Evolutionary conservation across 2,888 invertebrate species (phyloP).

Genomic region (Eupithecia subumbrata): DNA sequence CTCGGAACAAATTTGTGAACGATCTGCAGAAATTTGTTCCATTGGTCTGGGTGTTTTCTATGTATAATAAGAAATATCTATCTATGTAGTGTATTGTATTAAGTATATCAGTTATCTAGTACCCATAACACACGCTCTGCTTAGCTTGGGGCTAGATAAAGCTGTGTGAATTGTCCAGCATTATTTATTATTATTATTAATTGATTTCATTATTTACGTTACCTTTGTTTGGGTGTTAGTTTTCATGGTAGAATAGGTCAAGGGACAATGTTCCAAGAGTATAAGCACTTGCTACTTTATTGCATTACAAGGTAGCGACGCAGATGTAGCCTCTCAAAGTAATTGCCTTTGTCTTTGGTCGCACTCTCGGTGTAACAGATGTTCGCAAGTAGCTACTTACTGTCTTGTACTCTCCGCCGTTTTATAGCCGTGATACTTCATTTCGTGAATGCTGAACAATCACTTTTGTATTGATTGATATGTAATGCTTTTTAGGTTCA

Average conservation of each 20-base stretch:
- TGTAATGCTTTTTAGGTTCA: background rate
- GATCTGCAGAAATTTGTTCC: no score
- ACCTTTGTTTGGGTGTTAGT: background rate
- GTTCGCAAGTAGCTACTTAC: slow-evolving; percentile 25
- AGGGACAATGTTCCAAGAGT: background rate
- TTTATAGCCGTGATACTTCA: slow-evolving; percentile 28
- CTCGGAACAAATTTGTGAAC: no score
- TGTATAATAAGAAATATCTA: no score
- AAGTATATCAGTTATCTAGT: no score
- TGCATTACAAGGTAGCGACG: slow-evolving; percentile 28
- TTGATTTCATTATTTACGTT: background rate
- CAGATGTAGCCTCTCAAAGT: slow-evolving; percentile 30
- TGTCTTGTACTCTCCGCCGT: slow-evolving; percentile 20
- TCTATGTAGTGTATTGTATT: no score
- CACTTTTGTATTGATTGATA: background rate
- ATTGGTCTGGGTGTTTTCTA: no score
- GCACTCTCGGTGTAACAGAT: slow-evolving; percentile 34
- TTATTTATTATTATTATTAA: no score
- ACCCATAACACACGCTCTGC: no score
- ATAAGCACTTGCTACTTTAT: slow-evolving; percentile 19
- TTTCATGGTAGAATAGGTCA: background rate
- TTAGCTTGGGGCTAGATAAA: no score
- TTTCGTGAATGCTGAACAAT: slow-evolving; percentile 6
- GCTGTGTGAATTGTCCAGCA: no score
- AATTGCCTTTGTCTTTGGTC: slow-evolving; percentile 36